Percentiles rank a stretch among this genome's conserved stretches.
Evolutionary conservation across 2,888 invertebrate species (phyloP).

Genomic region (Ophioninae sp.): DNA sequence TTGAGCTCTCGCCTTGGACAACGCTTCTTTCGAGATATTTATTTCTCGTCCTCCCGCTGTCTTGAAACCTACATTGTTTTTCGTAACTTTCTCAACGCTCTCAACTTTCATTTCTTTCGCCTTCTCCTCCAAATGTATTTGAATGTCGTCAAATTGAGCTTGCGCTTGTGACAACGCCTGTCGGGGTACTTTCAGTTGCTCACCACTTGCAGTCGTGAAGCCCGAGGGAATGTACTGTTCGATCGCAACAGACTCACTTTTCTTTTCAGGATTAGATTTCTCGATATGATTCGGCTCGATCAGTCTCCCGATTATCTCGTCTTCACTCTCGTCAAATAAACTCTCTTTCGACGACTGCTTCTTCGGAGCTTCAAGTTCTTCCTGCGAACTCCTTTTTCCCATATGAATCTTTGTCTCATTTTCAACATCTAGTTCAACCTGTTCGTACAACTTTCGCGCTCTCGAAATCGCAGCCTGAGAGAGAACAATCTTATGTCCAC

Average conservation of each 20-base stretch:
- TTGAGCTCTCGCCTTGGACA: conserved; percentile 56
- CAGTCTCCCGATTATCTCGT: conserved; percentile 30
- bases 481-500: conserved; percentile 68
- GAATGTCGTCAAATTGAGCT: conserved; percentile 22
- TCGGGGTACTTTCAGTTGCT: conserved; percentile 65
- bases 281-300: conserved; percentile 11
- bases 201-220: conserved; percentile 75
- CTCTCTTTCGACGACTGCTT: conserved; percentile 54
- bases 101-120: not conserved
- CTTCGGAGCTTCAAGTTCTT: conserved; percentile 33
- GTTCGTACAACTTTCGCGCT: conserved; percentile 27
- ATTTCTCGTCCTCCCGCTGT: conserved; percentile 69
- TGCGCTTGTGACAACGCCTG: conserved; percentile 51
- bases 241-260: too few species aligned
- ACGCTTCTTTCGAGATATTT: conserved; percentile 63
- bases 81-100: not conserved
- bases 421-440: not conserved
- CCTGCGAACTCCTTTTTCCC: conserved; percentile 12
- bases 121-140: not conserved
- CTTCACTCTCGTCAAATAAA: conserved; percentile 33
- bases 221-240: not conserved
- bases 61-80: conserved; percentile 57
- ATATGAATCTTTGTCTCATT: not conserved
- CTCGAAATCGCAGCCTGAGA: conserved; percentile 62
- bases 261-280: too few species aligned